Evolutionary conservation across 2,797 vertebrate genomes (phyloP), one percentile per base, ranked within the genome.

Genomic region (Eurystomus glaucurus): DNA sequence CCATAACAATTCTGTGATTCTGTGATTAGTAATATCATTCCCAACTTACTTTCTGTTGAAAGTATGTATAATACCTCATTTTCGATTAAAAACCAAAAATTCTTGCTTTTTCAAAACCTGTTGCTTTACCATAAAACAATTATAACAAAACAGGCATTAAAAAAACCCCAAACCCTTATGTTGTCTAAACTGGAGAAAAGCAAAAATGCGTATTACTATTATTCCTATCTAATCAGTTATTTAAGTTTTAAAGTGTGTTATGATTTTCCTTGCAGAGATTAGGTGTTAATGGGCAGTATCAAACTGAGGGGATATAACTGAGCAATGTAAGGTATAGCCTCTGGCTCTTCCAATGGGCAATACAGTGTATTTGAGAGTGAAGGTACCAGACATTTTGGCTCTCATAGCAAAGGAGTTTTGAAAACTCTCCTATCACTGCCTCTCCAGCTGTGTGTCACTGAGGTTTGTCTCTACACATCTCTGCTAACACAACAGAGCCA

Each of bases 341-440:
- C 14, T 52, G 50, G 50, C 14, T 50, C 22, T 72, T 61, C 43
- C 29, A 50, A 51, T 9, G 29, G 76, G 8, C 41, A 19, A 21
- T 6, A 18, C 6, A 20, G 75, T 46, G 3, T 11, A 5, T 8
- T 0, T 26, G 13, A 54, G 22, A 2, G 15, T 37, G 14, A 20
- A 65, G 14, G 5, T 37, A 61, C 9, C 31, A 81, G 26, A 28
- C 10, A 31, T 20, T n/a, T 58, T 10, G 21, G 14, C 48, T 75
- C 3, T 68, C 22, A 39, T 0, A 37, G 17, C 10, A 85, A 43
- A 65, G 8, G n/a, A 52, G 3, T 10, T 80, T 58, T 17, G 45
- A 68, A 41, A 64, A 10, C 10, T 64, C n/a, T 88, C 16, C 20
- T 15, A 25, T 26, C 23, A 19, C 35, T 52, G 2, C 14, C 3